Conservation (phyloP, 2,888 invertebrate species). For the Scrobipalpa costella region DNA sequence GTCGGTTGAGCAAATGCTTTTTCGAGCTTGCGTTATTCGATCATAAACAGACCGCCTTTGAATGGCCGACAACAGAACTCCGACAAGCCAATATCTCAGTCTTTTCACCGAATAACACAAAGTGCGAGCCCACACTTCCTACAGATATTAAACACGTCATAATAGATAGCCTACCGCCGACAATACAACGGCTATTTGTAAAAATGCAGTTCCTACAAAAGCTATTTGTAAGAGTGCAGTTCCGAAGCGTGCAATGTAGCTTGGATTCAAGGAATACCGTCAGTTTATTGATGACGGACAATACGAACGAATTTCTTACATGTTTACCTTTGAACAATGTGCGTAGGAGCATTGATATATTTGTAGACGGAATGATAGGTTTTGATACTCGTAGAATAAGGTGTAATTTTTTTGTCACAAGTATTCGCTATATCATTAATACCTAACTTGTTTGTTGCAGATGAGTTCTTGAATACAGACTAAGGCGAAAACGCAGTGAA, state of each 20-base stretch:
- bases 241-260: constrained; percentile 35
- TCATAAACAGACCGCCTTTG: constrained; percentile 55
- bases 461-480: too few relatives aligned
- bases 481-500: too few relatives aligned
- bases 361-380: constrained; percentile 34
- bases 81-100: constrained; percentile 53
- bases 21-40: constrained; percentile 46
- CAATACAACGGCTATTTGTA: constrained; percentile 58
- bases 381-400: constrained; percentile 47
- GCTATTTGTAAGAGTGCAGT: constrained; percentile 43
- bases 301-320: constrained; percentile 63
- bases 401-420: too few relatives aligned
- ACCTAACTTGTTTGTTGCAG: too few relatives aligned
- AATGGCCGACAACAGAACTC: constrained; percentile 38
- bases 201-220: constrained; percentile 28
- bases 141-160: constrained; percentile 60
- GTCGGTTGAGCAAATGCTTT: constrained; percentile 39
- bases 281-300: constrained; percentile 60
- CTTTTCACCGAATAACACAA: constrained; percentile 42
- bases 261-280: constrained; percentile 49
- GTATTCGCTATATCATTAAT: too few relatives aligned
- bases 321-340: constrained; percentile 68
- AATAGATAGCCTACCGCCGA: constrained; percentile 57
- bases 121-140: constrained; percentile 57
- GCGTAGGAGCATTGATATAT: constrained; percentile 62